phyloP scores from a whole-genome alignment of 2,888 invertebrate species.

The Drosophila antonietae region DNA sequence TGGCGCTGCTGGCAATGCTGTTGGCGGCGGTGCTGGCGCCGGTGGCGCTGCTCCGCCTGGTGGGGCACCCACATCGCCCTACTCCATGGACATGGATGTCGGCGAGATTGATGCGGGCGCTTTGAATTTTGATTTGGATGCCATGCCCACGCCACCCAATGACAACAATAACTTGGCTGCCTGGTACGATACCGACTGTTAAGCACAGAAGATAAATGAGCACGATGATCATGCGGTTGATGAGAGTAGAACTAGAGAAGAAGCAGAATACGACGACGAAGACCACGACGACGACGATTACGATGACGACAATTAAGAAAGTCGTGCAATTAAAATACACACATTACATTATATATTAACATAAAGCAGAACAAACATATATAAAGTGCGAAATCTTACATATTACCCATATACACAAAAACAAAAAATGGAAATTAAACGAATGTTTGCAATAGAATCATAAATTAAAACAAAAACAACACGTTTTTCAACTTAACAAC shows the following conservation, averaged over 20 bases:
- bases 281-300: conserved; percentile 10
- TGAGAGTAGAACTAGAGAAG: background rate
- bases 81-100: conserved; percentile 96
- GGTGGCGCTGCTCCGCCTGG: conserved; percentile 77
- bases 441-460: conserved; percentile 78
- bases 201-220: conserved; percentile 70
- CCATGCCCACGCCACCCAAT: conserved; percentile 92
- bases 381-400: conserved; percentile 56
- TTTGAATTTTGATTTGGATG: conserved; percentile 91
- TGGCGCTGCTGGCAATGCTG: conserved; percentile 63
- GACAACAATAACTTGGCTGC: conserved; percentile 97
- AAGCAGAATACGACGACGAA: background rate
- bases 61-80: conserved; percentile 85
- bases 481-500: conserved; percentile 23
- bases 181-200: conserved; percentile 99
- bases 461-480: conserved; percentile 38
- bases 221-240: conserved; percentile 1
- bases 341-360: conserved; percentile 52
- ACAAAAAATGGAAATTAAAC: conserved; percentile 67
- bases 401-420: conserved; percentile 68
- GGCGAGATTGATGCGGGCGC: conserved; percentile 90
- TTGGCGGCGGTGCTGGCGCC: conserved; percentile 71
- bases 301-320: conserved; percentile 16
- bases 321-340: conserved; percentile 51
- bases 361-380: conserved; percentile 39